A percentile compares a stretch with the other conserved stretches of the same genome.
phyloP scores from a whole-genome alignment of 2,797 vertebrate species.

The Presbytis comata region DNA sequence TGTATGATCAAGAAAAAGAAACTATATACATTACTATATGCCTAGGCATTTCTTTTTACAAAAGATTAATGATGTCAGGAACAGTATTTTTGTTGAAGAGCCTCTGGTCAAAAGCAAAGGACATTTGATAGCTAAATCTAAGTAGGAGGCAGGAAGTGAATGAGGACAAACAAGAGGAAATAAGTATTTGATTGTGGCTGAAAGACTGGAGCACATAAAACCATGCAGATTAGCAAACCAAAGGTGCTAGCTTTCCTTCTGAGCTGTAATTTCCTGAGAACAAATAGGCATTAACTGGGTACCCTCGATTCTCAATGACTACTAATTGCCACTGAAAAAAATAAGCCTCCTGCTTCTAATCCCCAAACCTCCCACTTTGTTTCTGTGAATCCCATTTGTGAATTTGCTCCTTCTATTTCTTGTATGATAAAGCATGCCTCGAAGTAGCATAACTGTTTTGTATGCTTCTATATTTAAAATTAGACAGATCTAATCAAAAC shows the following conservation, averaged over 20 bases:
- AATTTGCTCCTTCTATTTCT: conserved; percentile 43
- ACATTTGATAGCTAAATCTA: conserved; percentile 38
- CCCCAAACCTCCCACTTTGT: conserved; percentile 1
- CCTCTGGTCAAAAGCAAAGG: conserved; percentile 43
- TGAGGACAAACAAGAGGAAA: conserved; percentile 56
- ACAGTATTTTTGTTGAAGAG: not conserved
- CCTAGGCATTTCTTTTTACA: not conserved
- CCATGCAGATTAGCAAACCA: conserved; percentile 52
- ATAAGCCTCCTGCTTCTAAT: conserved; percentile 42
- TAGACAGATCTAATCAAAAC: conserved; percentile 47
- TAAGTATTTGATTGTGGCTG: conserved; percentile 60
- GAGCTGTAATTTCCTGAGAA: conserved; percentile 70
- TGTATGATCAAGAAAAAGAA: not conserved
- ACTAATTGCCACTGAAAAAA: conserved; percentile 69
- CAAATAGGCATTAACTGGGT: conserved; percentile 60
- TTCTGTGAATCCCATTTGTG: conserved; percentile 15
- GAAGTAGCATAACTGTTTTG: conserved; percentile 3
- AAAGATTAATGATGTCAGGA: conserved; percentile 31
- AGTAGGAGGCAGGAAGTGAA: conserved; percentile 22
- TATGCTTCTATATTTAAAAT: conserved; percentile 5
- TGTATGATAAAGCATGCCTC: not conserved
- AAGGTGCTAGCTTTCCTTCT: conserved; percentile 48
- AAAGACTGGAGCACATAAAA: conserved; percentile 42
- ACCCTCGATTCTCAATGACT: conserved; percentile 63
- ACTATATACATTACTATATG: not conserved